Evolutionary conservation across 2,113 vertebrate genomes (phyloP).

Genomic region (Podarcis raffonei): DNA sequence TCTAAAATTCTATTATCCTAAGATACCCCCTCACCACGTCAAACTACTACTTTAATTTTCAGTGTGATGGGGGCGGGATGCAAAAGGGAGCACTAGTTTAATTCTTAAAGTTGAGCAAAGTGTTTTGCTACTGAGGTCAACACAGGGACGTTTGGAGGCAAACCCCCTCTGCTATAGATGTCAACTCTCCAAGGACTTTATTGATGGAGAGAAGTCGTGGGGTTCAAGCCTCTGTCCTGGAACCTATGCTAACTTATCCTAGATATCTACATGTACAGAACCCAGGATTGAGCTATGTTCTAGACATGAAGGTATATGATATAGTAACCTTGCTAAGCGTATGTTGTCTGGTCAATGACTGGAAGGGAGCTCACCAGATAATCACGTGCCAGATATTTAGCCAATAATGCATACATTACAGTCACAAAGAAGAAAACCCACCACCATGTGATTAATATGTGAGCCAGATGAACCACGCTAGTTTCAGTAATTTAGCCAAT

Average conservation of each 20-base stretch:
- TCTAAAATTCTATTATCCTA: no score
- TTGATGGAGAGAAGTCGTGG: background rate
- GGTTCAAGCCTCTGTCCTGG: background rate
- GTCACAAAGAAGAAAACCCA: no score
- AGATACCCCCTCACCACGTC: background rate
- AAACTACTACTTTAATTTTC: background rate
- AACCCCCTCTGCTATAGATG: background rate
- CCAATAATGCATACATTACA: no score
- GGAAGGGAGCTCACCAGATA: background rate
- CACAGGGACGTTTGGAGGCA: no score
- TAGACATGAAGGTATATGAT: background rate
- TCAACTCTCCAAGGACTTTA: background rate
- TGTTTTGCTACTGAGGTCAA: background rate
- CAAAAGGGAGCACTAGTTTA: background rate
- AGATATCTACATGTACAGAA: background rate
- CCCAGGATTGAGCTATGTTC: no score
- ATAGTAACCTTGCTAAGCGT: background rate
- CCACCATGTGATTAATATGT: background rate
- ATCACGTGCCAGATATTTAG: no score
- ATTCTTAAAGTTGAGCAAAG: background rate
- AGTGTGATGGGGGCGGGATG: background rate
- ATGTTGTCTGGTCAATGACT: background rate
- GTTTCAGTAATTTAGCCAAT: background rate
- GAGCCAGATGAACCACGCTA: background rate
- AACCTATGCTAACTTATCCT: background rate